Base-by-base conservation (phyloP, 2,888 invertebrate species). In the Seira musarum region DNA sequence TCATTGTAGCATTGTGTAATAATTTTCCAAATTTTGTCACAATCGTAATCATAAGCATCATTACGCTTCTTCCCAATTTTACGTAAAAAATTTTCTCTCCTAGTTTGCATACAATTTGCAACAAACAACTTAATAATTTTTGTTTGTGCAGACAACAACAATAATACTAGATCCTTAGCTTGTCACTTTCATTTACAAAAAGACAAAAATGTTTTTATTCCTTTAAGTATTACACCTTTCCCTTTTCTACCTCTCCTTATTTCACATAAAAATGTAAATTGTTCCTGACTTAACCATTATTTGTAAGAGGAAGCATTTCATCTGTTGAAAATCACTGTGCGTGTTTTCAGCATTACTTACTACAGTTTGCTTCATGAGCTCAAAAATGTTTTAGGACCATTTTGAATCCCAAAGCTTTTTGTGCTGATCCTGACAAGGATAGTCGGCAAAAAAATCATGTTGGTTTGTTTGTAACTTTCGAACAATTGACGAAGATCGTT, bases 151-250 rank as follows among this genome's bases (percentile, higher is more conserved):
- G 17, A 49, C 49, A 49, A n/a, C 49, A n/a, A n/a, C 49, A 49
- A 49, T 49, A 49, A 13, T 49, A 13, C 17, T n/a, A 49, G 17
- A 13, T 49, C n/a, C 46, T 53, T 22, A 24, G 49, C 69, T n/a
- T 69, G 69, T 69, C 69, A 69, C 69, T 69, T 73, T 64, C 24
- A 3, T n/a, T 49, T 13, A 8, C 49, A 49, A 49, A 49, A 49
- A 49, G 15, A 49, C 13, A 49, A 49, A 49, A 49, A 40, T 53
- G 49, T 73, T 73, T 64, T 64, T 40, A 17, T 67, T 30, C 8
- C 49, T 49, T 49, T 49, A 15, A 49, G 49, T 49, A 15, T 49
- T n/a, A 35, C 46, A 63, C 72, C 64, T 72, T 63, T 71, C 72
- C 64, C 63, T 64, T 24, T 57, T 57, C 8, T 69, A 13, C 24